Conservation (phyloP, 2,888 invertebrate genomes). For the Tipula unca region DNA sequence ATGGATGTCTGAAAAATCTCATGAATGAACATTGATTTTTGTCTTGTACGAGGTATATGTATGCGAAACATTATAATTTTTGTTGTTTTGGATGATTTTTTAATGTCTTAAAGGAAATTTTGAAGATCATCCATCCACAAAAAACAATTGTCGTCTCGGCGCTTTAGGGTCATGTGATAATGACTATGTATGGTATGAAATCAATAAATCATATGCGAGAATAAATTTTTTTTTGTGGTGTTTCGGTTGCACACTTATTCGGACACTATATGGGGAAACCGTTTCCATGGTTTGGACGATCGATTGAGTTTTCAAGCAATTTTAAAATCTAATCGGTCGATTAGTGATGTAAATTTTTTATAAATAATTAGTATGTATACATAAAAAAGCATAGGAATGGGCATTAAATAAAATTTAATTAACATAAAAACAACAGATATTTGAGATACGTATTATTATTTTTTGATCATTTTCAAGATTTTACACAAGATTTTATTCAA, state of each 20-base stretch:
- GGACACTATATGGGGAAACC: not conserved
- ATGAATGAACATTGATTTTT: not conserved
- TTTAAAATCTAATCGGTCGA: too few species aligned
- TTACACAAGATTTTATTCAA: too few species aligned
- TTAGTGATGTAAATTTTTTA: too few species aligned
- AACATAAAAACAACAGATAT: too few species aligned
- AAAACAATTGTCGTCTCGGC: constrained; percentile 14
- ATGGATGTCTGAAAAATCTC: constrained; percentile 9
- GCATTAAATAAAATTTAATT: too few species aligned
- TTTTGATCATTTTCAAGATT: too few species aligned
- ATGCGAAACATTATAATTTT: not conserved
- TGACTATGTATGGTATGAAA: not conserved
- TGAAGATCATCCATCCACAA: not conserved
- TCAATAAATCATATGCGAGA: not conserved
- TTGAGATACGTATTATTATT: too few species aligned
- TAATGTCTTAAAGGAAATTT: not conserved
- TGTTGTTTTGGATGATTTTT: not conserved
- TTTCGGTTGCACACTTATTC: not conserved
- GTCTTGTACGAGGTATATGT: not conserved
- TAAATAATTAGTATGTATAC: too few species aligned
- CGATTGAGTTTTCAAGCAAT: not conserved
- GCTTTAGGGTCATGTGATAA: not conserved
- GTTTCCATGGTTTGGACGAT: not conserved
- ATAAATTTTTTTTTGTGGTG: not conserved
- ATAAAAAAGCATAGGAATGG: too few species aligned